A percentile compares a stretch with the other conserved stretches of the same genome.
Conservation (phyloP, 2,888 invertebrate genomes). For the Eristalinus aeneus region DNA sequence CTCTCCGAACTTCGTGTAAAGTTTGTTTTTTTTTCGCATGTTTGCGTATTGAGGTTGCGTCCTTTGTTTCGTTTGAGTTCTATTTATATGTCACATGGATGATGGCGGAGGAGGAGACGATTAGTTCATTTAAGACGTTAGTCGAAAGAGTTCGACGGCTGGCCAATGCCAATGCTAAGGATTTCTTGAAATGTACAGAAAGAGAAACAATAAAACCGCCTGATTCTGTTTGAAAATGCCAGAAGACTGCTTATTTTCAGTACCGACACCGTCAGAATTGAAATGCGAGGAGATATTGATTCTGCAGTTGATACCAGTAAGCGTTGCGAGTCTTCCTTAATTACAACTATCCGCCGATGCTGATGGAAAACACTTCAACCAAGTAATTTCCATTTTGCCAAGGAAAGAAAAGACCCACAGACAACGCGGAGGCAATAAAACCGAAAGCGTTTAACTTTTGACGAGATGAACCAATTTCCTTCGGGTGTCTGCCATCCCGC, state of each 20-base stretch:
- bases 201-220: too few relatives aligned
- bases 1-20: slow-evolving; percentile 56
- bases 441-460: slow-evolving; percentile 51
- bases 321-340: background rate
- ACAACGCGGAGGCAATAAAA: slow-evolving; percentile 22
- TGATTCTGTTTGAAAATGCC: too few relatives aligned
- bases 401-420: slow-evolving; percentile 9
- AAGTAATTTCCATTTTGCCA: slow-evolving; percentile 46
- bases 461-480: slow-evolving; percentile 64
- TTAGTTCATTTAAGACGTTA: too few relatives aligned
- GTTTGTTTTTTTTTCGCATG: slow-evolving; percentile 51
- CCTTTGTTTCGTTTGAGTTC: background rate
- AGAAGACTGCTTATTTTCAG: too few relatives aligned
- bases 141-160: too few relatives aligned
- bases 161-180: too few relatives aligned
- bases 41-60: slow-evolving; percentile 7
- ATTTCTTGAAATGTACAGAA: too few relatives aligned
- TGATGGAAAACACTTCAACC: slow-evolving; percentile 24
- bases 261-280: too few relatives aligned
- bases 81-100: background rate
- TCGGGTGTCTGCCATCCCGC: slow-evolving; percentile 43
- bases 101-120: background rate
- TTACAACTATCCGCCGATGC: slow-evolving; percentile 18
- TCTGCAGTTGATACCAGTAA: background rate
- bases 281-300: background rate